Percentiles rank a stretch among this genome's conserved stretches.
These are phyloP conservation scores for Luidia sarsii DNA, from an alignment of 53 echinoderm and acorn worm genomes.

Conservation along the genomic window DNA sequence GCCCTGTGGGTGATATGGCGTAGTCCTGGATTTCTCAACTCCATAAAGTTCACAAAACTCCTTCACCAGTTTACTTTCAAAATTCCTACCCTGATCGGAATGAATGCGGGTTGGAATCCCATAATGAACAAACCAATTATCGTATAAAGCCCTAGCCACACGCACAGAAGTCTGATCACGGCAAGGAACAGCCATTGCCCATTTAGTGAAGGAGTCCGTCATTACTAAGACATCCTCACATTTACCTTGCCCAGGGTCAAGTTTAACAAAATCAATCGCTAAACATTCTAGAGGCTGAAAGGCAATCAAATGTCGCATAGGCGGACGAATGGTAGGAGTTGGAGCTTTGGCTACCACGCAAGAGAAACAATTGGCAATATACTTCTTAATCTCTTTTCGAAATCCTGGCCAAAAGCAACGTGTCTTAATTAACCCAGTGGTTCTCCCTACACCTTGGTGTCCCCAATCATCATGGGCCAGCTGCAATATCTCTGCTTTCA, in stretches of 20 bases:
- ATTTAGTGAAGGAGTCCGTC: constrained; percentile 22
- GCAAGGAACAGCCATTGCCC: constrained; percentile 22
- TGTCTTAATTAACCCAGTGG: neutral
- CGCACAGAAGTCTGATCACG: constrained; percentile 13
- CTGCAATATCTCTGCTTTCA: neutral
- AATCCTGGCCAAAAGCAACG: constrained; percentile 26
- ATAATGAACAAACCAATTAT: constrained; percentile 33
- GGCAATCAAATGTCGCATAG: constrained; percentile 15
- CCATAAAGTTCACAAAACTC: constrained; percentile 42
- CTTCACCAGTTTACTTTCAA: constrained; percentile 41
- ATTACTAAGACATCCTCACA: constrained; percentile 28
- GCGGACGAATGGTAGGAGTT: constrained; percentile 15
- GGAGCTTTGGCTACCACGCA: neutral
- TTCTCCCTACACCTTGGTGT: constrained; percentile 7
- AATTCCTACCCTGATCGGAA: constrained; percentile 58
- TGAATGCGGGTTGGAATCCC: constrained; percentile 53
- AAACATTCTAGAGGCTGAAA: constrained; percentile 16
- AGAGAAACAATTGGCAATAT: constrained; percentile 15
- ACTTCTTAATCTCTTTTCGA: neutral
- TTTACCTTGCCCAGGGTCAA: neutral
- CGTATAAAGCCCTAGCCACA: constrained; percentile 18
- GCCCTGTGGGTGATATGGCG: constrained; percentile 46
- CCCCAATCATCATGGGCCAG: constrained; percentile 32
- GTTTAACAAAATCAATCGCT: constrained; percentile 33
- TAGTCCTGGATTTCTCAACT: constrained; percentile 47